Base-by-base conservation (phyloP, 2,113 vertebrate genomes). In the Indicator indicator region DNA sequence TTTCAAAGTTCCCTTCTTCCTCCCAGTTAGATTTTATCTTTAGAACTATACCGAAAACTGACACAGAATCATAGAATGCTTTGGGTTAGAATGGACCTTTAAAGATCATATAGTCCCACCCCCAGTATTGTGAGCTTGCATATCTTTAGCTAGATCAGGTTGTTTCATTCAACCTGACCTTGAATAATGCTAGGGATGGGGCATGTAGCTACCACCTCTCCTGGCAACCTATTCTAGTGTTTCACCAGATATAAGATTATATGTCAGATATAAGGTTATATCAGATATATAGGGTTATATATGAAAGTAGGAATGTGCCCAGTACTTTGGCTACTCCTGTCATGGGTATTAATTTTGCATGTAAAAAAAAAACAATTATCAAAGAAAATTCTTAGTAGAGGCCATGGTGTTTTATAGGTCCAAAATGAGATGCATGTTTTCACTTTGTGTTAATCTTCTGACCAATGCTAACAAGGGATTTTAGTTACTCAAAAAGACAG, bases 331-430 rank as follows among this genome's bases (percentile, higher is more conserved):
- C 17, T 52, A 4, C 2, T 44, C 14, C 74, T 36, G 16, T 5
- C 5, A 23, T 82, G 13, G 15, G 6, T 27, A 5, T n/a, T 18
- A 11, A 28, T 71, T 70, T 68, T 76, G 56, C 5, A 9, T 23
- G 8, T 16, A 12, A 33, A 0, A 0, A 65, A 58, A 75, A 67
- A 63, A n/a, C 24, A 38, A 14, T 7, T 8, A 36, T 8, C 36
- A 36, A 36, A 36, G 36, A 50, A 64, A 70, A 32, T 2, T 24
- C 11, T 69, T 36, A 18, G 3, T 27, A 16, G 38, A 83, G 16
- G 30, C 46, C 0, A 1, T 0, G 1, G 2, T 72, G 24, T 15
- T 33, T 86, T 58, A 11, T 3, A 65, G 26, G 24, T 58, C 28
- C 0, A 2, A 65, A 73, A 19, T 65, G 9, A 13, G 8, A 5